phyloP scores from a whole-genome alignment of 2,797 vertebrate genomes.

The Rhinogobio ventralis region DNA sequence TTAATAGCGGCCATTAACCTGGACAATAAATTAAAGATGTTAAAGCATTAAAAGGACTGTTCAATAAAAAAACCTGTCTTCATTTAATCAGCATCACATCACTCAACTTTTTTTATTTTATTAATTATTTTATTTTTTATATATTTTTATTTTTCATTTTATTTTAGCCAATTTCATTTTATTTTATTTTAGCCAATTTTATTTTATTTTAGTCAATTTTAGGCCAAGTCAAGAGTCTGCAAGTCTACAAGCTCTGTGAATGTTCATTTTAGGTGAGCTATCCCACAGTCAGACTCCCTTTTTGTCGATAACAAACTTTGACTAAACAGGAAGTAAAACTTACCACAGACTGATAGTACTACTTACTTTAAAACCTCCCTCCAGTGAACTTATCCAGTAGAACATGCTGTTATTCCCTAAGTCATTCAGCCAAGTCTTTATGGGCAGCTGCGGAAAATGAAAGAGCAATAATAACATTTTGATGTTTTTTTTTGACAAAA shows the following conservation, averaged over 20 bases:
- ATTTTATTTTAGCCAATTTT: not conserved
- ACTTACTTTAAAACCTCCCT: conserved; percentile 81
- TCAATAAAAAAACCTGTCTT: not conserved
- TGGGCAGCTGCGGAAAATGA: conserved; percentile 76
- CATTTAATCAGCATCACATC: not conserved
- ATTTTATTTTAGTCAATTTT: not conserved
- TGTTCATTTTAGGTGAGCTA: not conserved
- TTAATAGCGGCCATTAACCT: not conserved
- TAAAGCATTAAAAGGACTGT: not conserved
- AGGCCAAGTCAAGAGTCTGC: no score
- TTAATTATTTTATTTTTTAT: no score
- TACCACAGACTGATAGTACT: not conserved
- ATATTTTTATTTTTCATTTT: no score
- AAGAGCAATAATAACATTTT: not conserved
- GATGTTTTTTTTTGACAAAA: conserved; percentile 5
- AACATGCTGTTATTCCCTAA: conserved; percentile 74
- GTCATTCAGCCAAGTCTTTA: conserved; percentile 85
- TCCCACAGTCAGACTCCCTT: not conserved
- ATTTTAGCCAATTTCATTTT: no score
- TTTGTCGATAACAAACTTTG: not conserved
- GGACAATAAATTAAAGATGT: not conserved
- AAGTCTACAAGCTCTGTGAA: not conserved
- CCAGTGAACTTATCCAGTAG: conserved; percentile 85
- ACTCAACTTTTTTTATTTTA: not conserved
- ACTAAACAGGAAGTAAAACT: not conserved